A percentile compares a stretch with the other conserved stretches of the same genome.
phyloP scores from a whole-genome alignment of 2,797 vertebrate genomes.

The Florisuga fusca region DNA sequence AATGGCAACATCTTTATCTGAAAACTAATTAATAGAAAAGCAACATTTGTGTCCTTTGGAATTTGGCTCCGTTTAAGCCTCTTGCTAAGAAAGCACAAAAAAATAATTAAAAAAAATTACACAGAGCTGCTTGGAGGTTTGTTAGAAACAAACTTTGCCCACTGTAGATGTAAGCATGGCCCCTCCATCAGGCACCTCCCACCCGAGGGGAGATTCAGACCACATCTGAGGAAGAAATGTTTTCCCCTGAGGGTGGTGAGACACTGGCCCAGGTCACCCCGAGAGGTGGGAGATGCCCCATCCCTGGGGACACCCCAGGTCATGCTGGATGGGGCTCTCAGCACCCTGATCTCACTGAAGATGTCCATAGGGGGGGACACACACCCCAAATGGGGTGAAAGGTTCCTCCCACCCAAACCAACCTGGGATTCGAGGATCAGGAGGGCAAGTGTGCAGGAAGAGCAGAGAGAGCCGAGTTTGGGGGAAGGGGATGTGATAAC shows the following conservation, averaged over 20 bases:
- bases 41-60: not conserved
- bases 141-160: no score
- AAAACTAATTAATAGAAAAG: not conserved
- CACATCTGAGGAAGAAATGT: no score
- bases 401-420: not conserved
- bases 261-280: not conserved
- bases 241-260: rapidly evolving
- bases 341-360: rapidly evolving
- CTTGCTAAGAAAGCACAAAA: not conserved
- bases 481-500: not conserved
- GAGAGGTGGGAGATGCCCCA: not conserved
- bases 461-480: not conserved
- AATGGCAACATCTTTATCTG: not conserved
- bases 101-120: no score
- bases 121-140: no score
- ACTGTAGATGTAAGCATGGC: no score
- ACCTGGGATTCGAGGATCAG: rapidly evolving
- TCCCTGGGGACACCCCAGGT: not conserved
- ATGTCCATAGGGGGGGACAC: not conserved
- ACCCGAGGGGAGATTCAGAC: no score
- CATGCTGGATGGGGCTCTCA: not conserved
- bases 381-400: rapidly evolving
- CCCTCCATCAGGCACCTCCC: no score
- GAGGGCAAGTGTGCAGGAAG: not conserved
- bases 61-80: not conserved